Evolutionary conservation across 2,888 invertebrate species (phyloP), one percentile per base, ranked within the genome.

Genomic region (Ectemnius continuus): DNA sequence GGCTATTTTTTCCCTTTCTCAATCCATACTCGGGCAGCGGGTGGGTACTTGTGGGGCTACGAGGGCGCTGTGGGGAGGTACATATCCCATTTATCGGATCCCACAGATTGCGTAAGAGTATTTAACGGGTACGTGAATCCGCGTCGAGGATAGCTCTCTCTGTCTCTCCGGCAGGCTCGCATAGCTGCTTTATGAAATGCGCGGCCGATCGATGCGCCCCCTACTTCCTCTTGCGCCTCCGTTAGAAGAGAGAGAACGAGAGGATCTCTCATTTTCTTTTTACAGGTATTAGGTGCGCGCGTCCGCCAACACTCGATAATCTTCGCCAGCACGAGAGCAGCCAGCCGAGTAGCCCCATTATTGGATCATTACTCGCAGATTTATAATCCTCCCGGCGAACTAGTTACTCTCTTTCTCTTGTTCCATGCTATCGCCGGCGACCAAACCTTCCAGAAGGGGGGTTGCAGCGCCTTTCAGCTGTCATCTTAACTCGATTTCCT

Each of bases 61-160:
- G 62, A 62, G 61, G 81, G 78, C 76, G 78, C 61, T 52, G 72
- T 28, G 59, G 62, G 66, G 62, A 63, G 79, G 73, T 76, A 69
- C 70, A 63, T 79, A 79, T 80, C 76, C 67, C 77, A 75, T 83
- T 87, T 85, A 84, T 85, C 79, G 84, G 85, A 82, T 83, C 72
- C 62, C 78, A 64, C 65, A 75, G 75, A 81, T 86, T 82, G 83
- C 81, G 72, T 84, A 84, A 85, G 76, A 74, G 76, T 81, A 80
- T 79, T 81, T 82, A 78, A 77, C 67, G 57, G 64, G 63, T 59
- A 78, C 61, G 61, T 56, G 73, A 70, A 75, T 75, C 72, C 48
- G 52, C 65, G 73, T 59, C 58, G 66, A 57, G 64, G 61, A 47
- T 72, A 72, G 61, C 57, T 70, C 66, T 52, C 52, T 36, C 36